Percentiles rank a stretch among this genome's conserved stretches.
These are phyloP conservation scores for Euphydryas editha DNA, from an alignment of 2,888 invertebrate genomes.

Conservation along the genomic window DNA sequence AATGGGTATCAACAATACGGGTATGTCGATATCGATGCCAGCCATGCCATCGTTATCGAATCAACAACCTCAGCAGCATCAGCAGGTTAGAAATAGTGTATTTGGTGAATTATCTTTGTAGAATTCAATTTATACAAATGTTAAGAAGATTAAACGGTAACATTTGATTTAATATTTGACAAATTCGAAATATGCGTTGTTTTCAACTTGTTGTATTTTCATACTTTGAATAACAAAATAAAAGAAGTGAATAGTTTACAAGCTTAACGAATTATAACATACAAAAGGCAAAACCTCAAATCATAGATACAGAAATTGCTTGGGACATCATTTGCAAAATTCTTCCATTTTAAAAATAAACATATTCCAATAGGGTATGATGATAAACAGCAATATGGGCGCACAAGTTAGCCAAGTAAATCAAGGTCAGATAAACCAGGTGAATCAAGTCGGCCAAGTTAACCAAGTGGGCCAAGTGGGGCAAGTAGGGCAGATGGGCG, in stretches of 20 bases:
- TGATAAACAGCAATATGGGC: conserved; percentile 68
- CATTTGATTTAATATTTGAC: no score
- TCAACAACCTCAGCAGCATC: conserved; percentile 63
- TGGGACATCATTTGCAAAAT: neutral
- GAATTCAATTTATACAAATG: no score
- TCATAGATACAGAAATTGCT: neutral
- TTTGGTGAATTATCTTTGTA: neutral
- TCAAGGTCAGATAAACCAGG: conserved; percentile 47
- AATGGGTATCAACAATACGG: conserved; percentile 30
- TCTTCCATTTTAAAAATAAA: neutral
- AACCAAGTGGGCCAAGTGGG: conserved; percentile 46
- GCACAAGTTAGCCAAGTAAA: conserved; percentile 55
- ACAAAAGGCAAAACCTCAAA: no score
- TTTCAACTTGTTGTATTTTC: no score
- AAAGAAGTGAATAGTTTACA: no score
- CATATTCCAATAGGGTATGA: conserved; percentile 63
- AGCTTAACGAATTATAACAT: no score
- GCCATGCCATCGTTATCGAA: conserved; percentile 43
- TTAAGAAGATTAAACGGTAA: no score
- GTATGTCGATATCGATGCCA: conserved; percentile 16
- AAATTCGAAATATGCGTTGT: no score
- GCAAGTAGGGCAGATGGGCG: conserved; percentile 52
- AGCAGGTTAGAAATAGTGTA: neutral
- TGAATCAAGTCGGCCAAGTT: conserved; percentile 83
- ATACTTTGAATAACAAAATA: no score